Base-by-base conservation (phyloP, 1,140 invertebrate species). In the Melanaphis sacchari region DNA sequence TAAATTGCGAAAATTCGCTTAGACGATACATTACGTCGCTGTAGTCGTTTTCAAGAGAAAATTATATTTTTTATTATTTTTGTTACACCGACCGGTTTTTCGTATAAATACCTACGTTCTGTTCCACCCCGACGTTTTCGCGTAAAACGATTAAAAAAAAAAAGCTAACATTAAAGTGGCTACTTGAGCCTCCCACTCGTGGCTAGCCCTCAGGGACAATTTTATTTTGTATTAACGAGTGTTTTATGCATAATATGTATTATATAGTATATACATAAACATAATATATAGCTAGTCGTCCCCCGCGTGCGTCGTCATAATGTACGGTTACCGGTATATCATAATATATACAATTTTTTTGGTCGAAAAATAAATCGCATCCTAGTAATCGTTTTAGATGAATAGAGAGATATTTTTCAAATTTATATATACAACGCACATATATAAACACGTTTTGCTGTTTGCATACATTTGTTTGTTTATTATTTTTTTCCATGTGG, bases 391-490 rank as follows among this genome's bases (percentile, higher is more conserved):
- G 41, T 85, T 43, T 85, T 43, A 85, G 84, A 85, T 85, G 40
- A 26, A 85, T 85, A 85, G 11, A 43, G 40, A 85, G 84, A 85
- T 43, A 85, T 85, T 85, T 22, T 85, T 85, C 84, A 85, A 85
- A 85, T 31, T 43, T 43, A 85, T 40, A 43, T n/a, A 82, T 82
- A 82, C 76, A 38, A 85, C 24, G 40, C 24, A 26, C 15, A 40
- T 76, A 66, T 76, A 40, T 18, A 43, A 85, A 85, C 84, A 85
- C 84, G 84, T 43, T 85, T 85, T 85, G 26, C 26, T 26, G 41
- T 31, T 43, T 85, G 84, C 41, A 26, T 5, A 26, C 82, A 41
- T 84, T 40, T 85, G 41, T 85, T 85, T 31, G 40, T 85, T 85
- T 85, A 43, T 85, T 85, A 26, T 85, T 85, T 43, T 85, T 85